phyloP scores from a whole-genome alignment of 2,888 invertebrate genomes.

The Caenorhabditis angaria region DNA sequence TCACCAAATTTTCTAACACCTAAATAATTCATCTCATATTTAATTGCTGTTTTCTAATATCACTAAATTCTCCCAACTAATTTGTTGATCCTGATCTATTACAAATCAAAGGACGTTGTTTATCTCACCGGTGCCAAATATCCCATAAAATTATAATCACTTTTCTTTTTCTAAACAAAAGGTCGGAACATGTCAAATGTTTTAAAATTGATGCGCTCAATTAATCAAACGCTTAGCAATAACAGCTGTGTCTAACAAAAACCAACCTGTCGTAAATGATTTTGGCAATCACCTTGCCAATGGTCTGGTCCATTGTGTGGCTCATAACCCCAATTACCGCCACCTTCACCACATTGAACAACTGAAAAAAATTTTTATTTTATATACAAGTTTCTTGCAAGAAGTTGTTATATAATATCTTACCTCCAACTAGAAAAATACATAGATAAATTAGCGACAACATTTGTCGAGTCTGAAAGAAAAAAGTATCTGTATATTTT shows the following conservation, averaged over 20 bases:
- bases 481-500: too few relatives aligned
- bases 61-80: too few relatives aligned
- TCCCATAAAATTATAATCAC: background rate
- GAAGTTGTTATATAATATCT: background rate
- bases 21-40: background rate
- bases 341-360: constrained; percentile 27
- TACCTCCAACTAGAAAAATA: background rate
- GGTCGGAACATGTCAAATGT: background rate
- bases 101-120: too few relatives aligned
- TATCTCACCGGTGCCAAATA: background rate
- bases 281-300: constrained; percentile 63
- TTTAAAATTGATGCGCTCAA: background rate
- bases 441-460: background rate
- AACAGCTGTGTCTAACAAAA: background rate
- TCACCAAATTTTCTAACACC: background rate
- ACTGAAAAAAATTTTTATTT: constrained; percentile 23
- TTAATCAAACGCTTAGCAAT: background rate
- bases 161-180: background rate
- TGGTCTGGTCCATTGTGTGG: constrained; percentile 59
- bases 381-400: too few relatives aligned
- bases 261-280: constrained; percentile 48
- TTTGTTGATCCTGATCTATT: too few relatives aligned
- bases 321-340: constrained; percentile 64
- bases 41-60: too few relatives aligned
- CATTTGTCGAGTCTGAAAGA: background rate